Base-by-base conservation (phyloP, 2,888 invertebrate species). In the Hirtodrosophila trivittata region DNA sequence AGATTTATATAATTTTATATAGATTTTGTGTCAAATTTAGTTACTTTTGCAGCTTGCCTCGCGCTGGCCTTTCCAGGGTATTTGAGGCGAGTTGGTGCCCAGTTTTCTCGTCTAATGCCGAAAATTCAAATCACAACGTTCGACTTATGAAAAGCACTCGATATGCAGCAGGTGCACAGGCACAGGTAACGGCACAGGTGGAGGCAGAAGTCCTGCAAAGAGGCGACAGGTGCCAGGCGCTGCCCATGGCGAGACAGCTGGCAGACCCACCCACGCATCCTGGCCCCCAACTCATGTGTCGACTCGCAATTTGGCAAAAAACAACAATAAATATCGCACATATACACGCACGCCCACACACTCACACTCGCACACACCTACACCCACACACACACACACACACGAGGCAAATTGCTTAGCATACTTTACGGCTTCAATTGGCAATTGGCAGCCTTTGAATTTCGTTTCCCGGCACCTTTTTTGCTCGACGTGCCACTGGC, bases 371-470 rank as follows among this genome's bases (percentile, higher is more conserved):
- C 30, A 6, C 8, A 16, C 35, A 35, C 50, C 43, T 43, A 54
- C 45, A 39, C 37, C 47, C 49, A 16, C 38, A 45, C 41, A 37
- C 14, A 14, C 35, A 33, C 38, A 58, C 51, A 52, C 42, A n/a
- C 30, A 45, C 70, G 60, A 58, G 51, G 70, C 75, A 80, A 80
- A 80, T 80, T 87, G 87, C 80, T 85, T 80, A 85, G 80, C 80
- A 80, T 87, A 80, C 80, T 80, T 80, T 80, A 87, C 78, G 87
- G 87, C 80, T 80, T 80, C 80, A 80, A 87, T 80, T 80, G 80
- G 87, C 80, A 80, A 80, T 87, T 80, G 80, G 87, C 86, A 87
- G 80, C 75, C 83, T 87, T 80, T 80, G 87, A 86, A 86, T 83
- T 77, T 80, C 57, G 76, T 45, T 62, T 32, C 25, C 46, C 45